phyloP scores from a whole-genome alignment of 2,113 vertebrate genomes.

The Haemorhous mexicanus region DNA sequence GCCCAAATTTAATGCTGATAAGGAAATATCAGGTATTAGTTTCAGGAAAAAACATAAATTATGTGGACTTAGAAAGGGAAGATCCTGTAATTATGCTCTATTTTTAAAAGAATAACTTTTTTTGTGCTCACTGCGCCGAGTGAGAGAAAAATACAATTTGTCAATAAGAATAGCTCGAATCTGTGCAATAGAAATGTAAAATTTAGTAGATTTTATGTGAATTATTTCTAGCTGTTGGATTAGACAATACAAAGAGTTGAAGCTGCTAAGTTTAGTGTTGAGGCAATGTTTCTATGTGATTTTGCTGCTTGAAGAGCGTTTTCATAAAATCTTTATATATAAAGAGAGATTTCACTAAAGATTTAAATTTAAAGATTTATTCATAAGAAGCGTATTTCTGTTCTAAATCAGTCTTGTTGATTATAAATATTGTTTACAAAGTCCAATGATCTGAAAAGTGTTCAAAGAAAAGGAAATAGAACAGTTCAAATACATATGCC shows the following conservation, averaged over 20 bases:
- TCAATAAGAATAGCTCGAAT: neutral
- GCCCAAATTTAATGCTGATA: neutral
- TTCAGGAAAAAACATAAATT: neutral
- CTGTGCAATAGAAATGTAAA: neutral
- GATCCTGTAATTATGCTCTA: neutral
- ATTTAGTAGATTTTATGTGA: neutral
- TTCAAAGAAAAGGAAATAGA: constrained; percentile 41
- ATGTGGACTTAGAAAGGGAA: neutral
- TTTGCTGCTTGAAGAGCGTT: neutral
- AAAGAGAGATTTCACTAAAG: neutral
- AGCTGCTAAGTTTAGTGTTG: neutral
- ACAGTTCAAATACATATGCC: neutral
- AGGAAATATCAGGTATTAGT: neutral
- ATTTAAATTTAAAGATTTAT: neutral
- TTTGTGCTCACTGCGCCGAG: neutral
- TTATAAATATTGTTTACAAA: neutral
- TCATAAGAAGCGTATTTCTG: neutral
- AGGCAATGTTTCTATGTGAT: neutral
- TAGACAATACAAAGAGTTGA: neutral
- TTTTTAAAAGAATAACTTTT: neutral
- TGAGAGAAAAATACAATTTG: neutral
- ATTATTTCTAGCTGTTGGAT: neutral
- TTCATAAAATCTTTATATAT: neutral
- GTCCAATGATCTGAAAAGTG: neutral
- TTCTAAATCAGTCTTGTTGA: neutral